These are phyloP conservation scores for Pediacus dermestoides DNA, from an alignment of 2,888 invertebrate genomes.

Conservation along the genomic window DNA sequence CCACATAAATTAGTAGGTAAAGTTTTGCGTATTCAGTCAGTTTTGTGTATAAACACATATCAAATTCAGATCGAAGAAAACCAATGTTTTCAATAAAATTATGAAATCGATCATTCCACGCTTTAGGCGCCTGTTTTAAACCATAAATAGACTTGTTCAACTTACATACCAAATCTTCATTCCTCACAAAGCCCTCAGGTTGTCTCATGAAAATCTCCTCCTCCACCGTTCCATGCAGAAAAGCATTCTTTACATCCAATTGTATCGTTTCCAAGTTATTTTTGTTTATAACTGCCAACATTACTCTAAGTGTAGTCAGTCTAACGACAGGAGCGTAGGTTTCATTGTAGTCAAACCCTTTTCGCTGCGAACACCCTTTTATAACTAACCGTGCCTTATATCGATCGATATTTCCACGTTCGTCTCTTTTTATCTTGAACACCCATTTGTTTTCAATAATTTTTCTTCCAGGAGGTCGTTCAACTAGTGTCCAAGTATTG, in stretches of 20 bases:
- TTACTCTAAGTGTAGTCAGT: not conserved
- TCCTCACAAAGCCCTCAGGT: too few species aligned
- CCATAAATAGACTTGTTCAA: too few species aligned
- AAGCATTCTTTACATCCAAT: too few species aligned
- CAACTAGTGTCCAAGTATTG: not conserved
- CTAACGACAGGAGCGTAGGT: not conserved
- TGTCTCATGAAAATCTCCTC: too few species aligned
- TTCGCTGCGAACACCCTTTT: not conserved
- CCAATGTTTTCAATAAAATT: constrained; percentile 20
- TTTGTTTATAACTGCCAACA: too few species aligned
- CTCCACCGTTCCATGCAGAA: too few species aligned
- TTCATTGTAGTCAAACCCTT: too few species aligned
- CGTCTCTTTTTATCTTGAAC: not conserved
- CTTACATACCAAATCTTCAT: too few species aligned
- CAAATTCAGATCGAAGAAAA: constrained; percentile 18
- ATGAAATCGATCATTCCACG: constrained; percentile 20
- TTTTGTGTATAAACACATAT: constrained; percentile 20
- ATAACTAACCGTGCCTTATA: not conserved
- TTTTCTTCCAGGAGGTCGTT: not conserved
- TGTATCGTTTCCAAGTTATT: too few species aligned
- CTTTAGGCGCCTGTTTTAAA: constrained; percentile 13
- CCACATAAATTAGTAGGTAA: constrained; percentile 17
- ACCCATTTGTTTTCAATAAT: constrained; percentile 1
- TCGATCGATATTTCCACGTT: not conserved
- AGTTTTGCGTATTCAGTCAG: constrained; percentile 2